Evolutionary conservation across 2,113 vertebrate species (phyloP).

Genomic region (Indri indri): DNA sequence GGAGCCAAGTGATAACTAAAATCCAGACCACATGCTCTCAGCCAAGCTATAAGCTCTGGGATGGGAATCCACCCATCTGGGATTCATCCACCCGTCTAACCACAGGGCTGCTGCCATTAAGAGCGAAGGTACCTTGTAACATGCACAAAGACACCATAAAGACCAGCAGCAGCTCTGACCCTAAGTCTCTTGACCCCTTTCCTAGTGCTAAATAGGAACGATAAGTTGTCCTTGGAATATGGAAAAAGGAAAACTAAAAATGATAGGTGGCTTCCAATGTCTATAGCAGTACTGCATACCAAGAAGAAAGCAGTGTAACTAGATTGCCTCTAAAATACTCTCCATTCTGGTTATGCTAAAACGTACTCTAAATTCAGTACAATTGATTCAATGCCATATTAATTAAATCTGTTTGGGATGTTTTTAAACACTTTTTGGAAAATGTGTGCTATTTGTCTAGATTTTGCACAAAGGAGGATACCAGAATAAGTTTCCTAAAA

Average conservation of each 20-base stretch:
- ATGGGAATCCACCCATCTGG: neutral
- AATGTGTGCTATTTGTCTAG: neutral
- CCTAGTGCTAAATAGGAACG: neutral
- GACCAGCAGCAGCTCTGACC: neutral
- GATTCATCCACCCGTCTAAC: neutral
- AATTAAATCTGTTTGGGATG: slow-evolving; percentile 4
- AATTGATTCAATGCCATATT: neutral
- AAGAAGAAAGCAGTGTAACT: neutral
- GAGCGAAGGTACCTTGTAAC: neutral
- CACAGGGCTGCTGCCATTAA: neutral
- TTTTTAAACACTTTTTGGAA: slow-evolving; percentile 4
- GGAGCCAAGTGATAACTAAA: neutral
- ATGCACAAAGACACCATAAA: neutral
- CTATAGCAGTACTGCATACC: neutral
- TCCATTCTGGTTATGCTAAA: neutral
- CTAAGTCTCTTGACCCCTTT: neutral
- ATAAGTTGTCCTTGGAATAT: neutral
- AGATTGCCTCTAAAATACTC: neutral
- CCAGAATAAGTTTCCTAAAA: neutral
- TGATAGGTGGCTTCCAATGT: neutral
- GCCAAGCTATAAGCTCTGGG: neutral
- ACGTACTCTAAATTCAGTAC: neutral
- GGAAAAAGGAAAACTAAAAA: neutral
- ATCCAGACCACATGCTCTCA: neutral
- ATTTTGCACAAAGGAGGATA: neutral